Conservation (phyloP, 2,113 vertebrate species). For the Nematolebias whitei region DNA sequence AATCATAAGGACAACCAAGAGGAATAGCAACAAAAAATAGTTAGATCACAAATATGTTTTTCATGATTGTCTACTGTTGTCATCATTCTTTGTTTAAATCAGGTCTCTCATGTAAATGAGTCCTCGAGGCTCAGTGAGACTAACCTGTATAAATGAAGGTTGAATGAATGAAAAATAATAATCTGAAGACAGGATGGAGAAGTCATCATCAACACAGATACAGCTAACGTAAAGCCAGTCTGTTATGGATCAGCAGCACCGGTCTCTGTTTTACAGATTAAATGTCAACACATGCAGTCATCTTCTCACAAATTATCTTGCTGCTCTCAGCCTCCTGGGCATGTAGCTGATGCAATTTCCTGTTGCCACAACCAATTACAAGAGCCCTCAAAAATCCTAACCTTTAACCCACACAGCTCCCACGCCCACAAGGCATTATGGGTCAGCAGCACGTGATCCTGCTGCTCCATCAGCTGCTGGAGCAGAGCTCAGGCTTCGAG, state of each 20-base stretch:
- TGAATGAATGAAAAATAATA: too few species aligned
- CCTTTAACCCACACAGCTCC: slow-evolving; percentile 55
- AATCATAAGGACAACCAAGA: too few species aligned
- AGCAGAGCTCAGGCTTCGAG: slow-evolving; percentile 44
- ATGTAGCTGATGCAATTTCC: slow-evolving; percentile 61
- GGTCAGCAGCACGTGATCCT: slow-evolving; percentile 58
- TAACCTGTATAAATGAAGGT: too few species aligned
- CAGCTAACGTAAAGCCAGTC: too few species aligned
- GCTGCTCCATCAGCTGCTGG: slow-evolving; percentile 59
- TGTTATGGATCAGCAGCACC: too few species aligned
- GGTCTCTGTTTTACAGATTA: too few species aligned
- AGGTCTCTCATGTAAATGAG: too few species aligned
- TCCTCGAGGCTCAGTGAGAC: too few species aligned
- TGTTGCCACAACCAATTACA: slow-evolving; percentile 62
- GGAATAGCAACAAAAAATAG: too few species aligned
- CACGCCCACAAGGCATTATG: slow-evolving; percentile 68
- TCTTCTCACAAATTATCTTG: slow-evolving; percentile 17
- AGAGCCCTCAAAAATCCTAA: slow-evolving; percentile 20
- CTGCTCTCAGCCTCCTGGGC: slow-evolving; percentile 23
- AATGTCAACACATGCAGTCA: slow-evolving; percentile 1
- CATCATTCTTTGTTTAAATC: too few species aligned
- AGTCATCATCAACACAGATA: slow-evolving; percentile 45
- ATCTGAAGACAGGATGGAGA: slow-evolving; percentile 37
- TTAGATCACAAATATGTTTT: too few species aligned
- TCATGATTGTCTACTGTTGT: too few species aligned